Evolutionary conservation across 1,140 invertebrate species (phyloP).

Genomic region (Panulirus ornatus): DNA sequence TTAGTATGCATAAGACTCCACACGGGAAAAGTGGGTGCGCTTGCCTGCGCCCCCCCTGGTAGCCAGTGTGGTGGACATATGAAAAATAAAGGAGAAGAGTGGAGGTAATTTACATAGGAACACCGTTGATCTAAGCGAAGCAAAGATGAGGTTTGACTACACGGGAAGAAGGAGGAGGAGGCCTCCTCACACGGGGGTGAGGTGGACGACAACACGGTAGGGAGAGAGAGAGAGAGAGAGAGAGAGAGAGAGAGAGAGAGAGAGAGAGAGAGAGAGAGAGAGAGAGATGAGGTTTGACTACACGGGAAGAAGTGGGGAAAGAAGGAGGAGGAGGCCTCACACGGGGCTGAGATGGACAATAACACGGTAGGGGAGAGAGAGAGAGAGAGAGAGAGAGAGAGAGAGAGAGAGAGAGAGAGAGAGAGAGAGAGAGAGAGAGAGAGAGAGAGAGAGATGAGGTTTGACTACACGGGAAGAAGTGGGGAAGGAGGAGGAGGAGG

Average conservation of each 20-base stretch:
- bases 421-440: too few species aligned
- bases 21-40: conserved; percentile 58
- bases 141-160: conserved; percentile 53
- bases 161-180: too few species aligned
- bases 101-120: conserved; percentile 54
- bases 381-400: not conserved
- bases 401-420: not conserved
- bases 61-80: conserved; percentile 54
- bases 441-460: not conserved
- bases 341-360: not conserved
- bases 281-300: conserved; percentile 48
- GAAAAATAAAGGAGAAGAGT: conserved; percentile 61
- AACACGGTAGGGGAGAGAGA: not conserved
- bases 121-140: conserved; percentile 58
- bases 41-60: conserved; percentile 16
- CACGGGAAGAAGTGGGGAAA: too few species aligned
- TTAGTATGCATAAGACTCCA: conserved; percentile 67
- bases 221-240: not conserved
- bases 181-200: too few species aligned
- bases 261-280: not conserved
- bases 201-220: not conserved
- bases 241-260: not conserved
- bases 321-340: too few species aligned
- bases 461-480: not conserved
- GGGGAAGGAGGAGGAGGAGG: too few species aligned